A percentile compares a stretch with the other conserved stretches of the same genome.
Conservation (phyloP, 1,140 invertebrate genomes). For the Polyergus mexicanus region DNA sequence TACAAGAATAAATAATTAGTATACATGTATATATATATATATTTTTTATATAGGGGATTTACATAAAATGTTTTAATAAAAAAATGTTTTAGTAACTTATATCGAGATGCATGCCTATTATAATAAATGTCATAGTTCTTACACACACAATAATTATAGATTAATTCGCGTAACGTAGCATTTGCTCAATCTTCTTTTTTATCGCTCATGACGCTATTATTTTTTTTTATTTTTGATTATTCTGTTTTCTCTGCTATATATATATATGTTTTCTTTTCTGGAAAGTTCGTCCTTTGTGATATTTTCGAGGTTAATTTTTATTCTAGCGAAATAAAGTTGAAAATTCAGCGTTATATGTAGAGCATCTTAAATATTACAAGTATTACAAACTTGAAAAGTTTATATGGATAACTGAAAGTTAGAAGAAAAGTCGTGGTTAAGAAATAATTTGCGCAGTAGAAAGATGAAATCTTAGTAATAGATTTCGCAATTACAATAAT, state of each 20-base stretch:
- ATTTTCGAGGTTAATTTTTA: background rate
- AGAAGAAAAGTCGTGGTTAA: conserved; percentile 1
- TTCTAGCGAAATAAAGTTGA: background rate
- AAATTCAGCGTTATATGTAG: background rate
- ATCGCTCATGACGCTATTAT: background rate
- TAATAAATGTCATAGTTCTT: conserved; percentile 33
- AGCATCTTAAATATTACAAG: background rate
- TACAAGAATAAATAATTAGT: conserved; percentile 61
- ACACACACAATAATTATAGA: conserved; percentile 23
- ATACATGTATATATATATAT: conserved; percentile 31
- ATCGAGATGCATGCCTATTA: conserved; percentile 39
- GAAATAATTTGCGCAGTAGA: conserved; percentile 1
- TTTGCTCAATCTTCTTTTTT: background rate
- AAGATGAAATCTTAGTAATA: conserved; percentile 3
- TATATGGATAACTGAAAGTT: background rate
- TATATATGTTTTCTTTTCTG: conserved; percentile 1
- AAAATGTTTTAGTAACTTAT: conserved; percentile 50
- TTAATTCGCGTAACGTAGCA: conserved; percentile 2
- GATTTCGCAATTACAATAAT: conserved; percentile 23
- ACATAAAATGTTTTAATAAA: conserved; percentile 35
- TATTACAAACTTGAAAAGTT: conserved; percentile 14
- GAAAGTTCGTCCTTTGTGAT: background rate
- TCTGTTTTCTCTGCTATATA: background rate
- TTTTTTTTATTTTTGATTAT: background rate
- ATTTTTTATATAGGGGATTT: conserved; percentile 26